Base-by-base conservation (phyloP, 2,113 vertebrate species). In the Athene noctua region DNA sequence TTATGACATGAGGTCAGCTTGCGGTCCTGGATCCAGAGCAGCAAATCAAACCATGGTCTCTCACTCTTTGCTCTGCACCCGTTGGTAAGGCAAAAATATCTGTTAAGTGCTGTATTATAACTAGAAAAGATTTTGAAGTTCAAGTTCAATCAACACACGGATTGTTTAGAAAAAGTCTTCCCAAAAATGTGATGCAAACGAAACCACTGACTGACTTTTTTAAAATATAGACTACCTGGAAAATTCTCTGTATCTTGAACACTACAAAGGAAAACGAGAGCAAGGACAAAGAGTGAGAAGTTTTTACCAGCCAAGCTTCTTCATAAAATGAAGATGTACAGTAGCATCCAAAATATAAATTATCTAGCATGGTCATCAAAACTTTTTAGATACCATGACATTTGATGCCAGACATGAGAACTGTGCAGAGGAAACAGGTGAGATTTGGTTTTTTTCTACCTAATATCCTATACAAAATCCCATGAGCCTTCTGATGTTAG, bases 181-280 rank as follows among this genome's bases (percentile, higher is more conserved):
- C 58, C 14, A 34, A 52, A 79, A 73, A 13, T 3, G 0, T 34
- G 21, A 40, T 44, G 25, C 30, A 67, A 79, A 77, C 10, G 90
- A 72, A 71, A 42, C 0, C 23, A 44, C 26, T 36, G 36, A 77
- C 2, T 5, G 40, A 29, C 6, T 59, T 17, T 63, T 66, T 51
- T 51, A 38, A 77, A 72, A 65, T 68, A n/a, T 14, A 89, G 54
- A 22, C 14, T 52, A 19, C 19, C 9, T 74, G 5, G 3, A 62
- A 70, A 73, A 80, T 49, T n/a, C 1, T 0, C 9, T 0, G 0
- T 46, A 27, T 54, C 16, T 54, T 71, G 29, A 75, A 63, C 7
- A 13, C 18, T 57, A 27, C 19, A 85, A 63, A 82, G 7, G 42
- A 84, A 90, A 88, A 83, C 4, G 29, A 65, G 22, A 90, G 15